Evolutionary conservation across 2,113 vertebrate genomes (phyloP).

Genomic region (Martes martes): DNA sequence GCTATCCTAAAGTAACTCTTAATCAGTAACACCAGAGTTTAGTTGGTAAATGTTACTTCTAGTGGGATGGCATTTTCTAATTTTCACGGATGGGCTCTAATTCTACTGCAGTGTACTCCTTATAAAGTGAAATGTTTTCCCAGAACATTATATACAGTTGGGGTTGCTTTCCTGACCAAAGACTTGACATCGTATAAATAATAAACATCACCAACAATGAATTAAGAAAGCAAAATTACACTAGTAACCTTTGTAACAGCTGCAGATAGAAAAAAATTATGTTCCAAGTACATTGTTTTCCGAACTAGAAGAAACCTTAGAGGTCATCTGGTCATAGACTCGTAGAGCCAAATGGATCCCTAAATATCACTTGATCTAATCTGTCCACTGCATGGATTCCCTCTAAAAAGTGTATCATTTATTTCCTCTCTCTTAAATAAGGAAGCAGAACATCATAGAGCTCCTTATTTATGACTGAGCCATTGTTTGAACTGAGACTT

Average conservation of each 20-base stretch:
- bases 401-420: not conserved
- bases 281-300: not conserved
- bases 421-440: not conserved
- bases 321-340: not conserved
- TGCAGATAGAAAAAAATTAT: not conserved
- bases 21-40: not conserved
- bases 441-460: not conserved
- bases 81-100: not conserved
- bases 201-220: not conserved
- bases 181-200: not conserved
- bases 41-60: conserved; percentile 21
- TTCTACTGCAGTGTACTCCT: not conserved
- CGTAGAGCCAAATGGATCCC: not conserved
- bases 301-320: not conserved
- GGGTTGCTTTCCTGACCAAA: not conserved
- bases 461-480: not conserved
- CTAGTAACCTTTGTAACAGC: not conserved
- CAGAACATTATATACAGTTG: not conserved
- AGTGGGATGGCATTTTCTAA: not conserved
- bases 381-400: not conserved
- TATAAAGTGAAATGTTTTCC: conserved; percentile 10
- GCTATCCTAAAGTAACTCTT: not conserved
- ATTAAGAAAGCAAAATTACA: conserved; percentile 11
- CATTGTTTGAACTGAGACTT: not conserved
- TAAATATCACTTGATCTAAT: not conserved